Evolutionary conservation across 2,797 vertebrate genomes (phyloP).

Genomic region (Macropus fuliginosus): DNA sequence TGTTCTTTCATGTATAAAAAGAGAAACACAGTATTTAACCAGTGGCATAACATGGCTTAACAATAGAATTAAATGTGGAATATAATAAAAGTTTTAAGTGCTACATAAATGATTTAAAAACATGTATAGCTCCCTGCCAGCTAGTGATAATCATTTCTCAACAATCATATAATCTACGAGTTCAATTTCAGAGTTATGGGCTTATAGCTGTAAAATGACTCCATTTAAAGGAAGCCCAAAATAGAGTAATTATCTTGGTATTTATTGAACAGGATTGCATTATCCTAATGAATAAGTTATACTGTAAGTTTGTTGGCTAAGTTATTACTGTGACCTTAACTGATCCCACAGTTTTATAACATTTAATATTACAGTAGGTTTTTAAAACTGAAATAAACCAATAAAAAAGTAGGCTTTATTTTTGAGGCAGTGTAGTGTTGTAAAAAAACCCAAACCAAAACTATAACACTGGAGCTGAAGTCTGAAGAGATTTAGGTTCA

Average conservation of each 20-base stretch:
- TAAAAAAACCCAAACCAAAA: neutral
- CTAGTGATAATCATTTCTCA: neutral
- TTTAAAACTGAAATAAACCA: neutral
- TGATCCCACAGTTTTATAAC: neutral
- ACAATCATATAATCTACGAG: neutral
- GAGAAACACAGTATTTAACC: neutral
- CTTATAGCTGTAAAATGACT: neutral
- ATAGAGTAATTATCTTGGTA: neutral
- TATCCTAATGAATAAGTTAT: neutral
- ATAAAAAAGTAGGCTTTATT: neutral
- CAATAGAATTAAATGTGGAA: neutral
- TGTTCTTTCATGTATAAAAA: neutral
- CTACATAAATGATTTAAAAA: neutral
- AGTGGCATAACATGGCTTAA: neutral
- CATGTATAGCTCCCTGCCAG: neutral
- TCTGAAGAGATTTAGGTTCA: neutral
- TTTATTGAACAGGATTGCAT: neutral
- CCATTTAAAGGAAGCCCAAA: neutral
- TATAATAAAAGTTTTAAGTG: neutral
- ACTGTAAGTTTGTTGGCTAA: neutral
- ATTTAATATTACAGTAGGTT: neutral
- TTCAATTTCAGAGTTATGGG: neutral
- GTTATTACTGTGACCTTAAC: neutral
- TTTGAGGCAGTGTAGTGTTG: neutral
- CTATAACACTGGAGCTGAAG: neutral